Base-by-base conservation (phyloP, 2,113 vertebrate genomes). In the Atractosteus spatula region DNA sequence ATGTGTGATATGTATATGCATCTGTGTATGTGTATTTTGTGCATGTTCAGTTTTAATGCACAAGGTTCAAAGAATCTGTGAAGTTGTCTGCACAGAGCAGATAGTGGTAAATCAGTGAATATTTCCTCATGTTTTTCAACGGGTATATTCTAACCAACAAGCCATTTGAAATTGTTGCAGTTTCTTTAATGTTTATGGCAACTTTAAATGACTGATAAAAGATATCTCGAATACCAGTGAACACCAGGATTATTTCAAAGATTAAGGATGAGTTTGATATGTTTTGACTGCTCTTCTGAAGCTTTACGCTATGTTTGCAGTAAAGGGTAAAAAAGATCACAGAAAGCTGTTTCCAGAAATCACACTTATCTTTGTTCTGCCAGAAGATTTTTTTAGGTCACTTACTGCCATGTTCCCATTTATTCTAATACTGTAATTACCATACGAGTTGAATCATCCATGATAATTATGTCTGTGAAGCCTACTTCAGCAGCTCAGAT, bases 361-460 rank as follows among this genome's bases (percentile, higher is more conserved):
- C 74, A 55, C 64, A 57, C 63, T 72, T 79, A 63, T 66, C 56
- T 73, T 78, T 72, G 10, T 55, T 69, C 74, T 80, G 51, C 29
- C n/a, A 78, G 55, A 71, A 61, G 11, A 81, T 78, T 71, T 75
- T 76, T 69, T 65, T 74, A 76, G 66, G 42, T 80, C 71, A 70
- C 29, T 10, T 59, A 12, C 42, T 72, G 3, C 57, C 43, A 41
- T 66, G 69, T 74, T 76, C 12, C 42, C 47, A 41, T 79, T 81
- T 81, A 83, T 79, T 82, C 62, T 76, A 72, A 67, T 67, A 74
- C 67, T 74, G 54, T 81, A 87, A 82, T 89, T 87, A 76, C 73
- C 69, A 62, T 68, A 77, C 75, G 78, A 79, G 77, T 77, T 79
- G 74, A 70, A 81, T 83, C 80, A 85, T 56, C 69, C 68, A n/a